Conservation (phyloP, 2,797 vertebrate species). For the Hyperoplus immaculatus region DNA sequence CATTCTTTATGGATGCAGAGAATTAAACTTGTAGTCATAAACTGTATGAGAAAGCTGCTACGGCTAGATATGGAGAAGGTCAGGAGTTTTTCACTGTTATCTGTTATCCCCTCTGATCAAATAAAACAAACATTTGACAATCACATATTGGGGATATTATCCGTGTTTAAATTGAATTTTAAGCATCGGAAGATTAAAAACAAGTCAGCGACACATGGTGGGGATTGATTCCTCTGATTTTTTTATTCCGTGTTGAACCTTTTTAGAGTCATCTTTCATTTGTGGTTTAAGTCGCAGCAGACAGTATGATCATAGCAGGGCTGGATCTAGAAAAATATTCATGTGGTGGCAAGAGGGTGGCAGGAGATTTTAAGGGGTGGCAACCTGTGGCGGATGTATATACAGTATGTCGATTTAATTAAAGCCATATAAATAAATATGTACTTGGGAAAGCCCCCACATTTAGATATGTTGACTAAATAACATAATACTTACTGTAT, state of each 20-base stretch:
- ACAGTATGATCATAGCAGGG: background rate
- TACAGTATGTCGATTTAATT: too few species aligned
- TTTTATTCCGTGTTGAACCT: background rate
- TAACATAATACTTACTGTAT: too few species aligned
- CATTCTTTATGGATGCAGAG: background rate
- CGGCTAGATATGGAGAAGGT: background rate
- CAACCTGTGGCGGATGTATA: too few species aligned
- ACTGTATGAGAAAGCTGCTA: conserved; percentile 1
- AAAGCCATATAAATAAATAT: too few species aligned
- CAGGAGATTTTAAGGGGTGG: too few species aligned
- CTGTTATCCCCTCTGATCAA: conserved; percentile 17
- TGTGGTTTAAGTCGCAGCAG: background rate
- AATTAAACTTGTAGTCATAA: background rate
- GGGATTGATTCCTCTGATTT: background rate
- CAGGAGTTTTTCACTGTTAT: conserved; percentile 19
- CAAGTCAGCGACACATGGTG: background rate
- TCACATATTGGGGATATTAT: background rate
- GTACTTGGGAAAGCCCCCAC: too few species aligned
- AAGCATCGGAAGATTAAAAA: background rate
- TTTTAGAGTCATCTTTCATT: background rate
- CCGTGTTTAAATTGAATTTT: background rate
- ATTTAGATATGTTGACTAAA: too few species aligned
- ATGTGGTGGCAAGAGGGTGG: too few species aligned
- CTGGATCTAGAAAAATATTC: too few species aligned
- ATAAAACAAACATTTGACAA: background rate